Evolutionary conservation across 2,113 vertebrate species (phyloP).

Genomic region (Hydrolagus affinis): DNA sequence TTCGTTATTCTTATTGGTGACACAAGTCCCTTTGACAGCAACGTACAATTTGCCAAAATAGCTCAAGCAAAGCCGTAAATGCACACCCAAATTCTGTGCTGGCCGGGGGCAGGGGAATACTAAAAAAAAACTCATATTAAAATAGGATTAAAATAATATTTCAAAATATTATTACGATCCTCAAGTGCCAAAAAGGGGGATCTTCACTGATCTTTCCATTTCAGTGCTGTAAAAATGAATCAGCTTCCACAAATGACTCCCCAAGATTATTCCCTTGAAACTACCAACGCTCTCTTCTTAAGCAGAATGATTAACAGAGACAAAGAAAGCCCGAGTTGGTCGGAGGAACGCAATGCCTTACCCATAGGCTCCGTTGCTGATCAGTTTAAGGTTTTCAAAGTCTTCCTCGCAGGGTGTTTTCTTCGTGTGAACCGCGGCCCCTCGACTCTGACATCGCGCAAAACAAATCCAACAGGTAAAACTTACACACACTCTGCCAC

Average conservation of each 20-base stretch:
- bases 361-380: conserved; percentile 97
- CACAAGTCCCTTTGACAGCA: no score
- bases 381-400: conserved; percentile 93
- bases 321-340: not conserved
- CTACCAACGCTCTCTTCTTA: not conserved
- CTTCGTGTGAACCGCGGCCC: conserved; percentile 61
- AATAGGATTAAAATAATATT: no score
- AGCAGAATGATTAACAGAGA: not conserved
- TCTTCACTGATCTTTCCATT: not conserved
- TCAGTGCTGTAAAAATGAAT: not conserved
- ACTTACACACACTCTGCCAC: not conserved
- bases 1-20: no score
- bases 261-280: not conserved
- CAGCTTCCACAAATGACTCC: not conserved
- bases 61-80: no score
- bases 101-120: no score
- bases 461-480: conserved; percentile 25
- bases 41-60: no score
- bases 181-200: not conserved
- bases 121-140: no score
- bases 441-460: conserved; percentile 63
- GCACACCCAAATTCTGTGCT: no score
- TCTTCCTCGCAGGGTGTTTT: conserved; percentile 88
- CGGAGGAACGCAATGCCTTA: conserved; percentile 41
- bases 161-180: no score